A percentile compares a stretch with the other conserved stretches of the same genome.
phyloP scores from a whole-genome alignment of 2,797 vertebrate genomes.

The Falco cherrug region DNA sequence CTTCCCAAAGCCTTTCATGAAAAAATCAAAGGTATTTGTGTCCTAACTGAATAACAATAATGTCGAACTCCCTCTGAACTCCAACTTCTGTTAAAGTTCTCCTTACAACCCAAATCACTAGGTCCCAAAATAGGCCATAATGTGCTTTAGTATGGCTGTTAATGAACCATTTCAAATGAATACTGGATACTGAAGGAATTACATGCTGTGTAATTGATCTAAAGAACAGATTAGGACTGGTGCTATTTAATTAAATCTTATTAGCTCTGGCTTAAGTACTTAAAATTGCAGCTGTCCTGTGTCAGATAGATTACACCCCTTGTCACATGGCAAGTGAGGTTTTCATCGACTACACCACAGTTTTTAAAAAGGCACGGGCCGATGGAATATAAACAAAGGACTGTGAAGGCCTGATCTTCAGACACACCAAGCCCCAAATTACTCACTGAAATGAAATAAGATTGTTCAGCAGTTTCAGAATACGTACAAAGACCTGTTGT shows the following conservation, averaged over 20 bases:
- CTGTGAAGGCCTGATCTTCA: background rate
- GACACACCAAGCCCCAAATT: background rate
- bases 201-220: constrained; percentile 50
- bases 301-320: constrained; percentile 23
- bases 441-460: background rate
- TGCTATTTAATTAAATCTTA: constrained; percentile 58
- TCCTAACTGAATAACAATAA: background rate
- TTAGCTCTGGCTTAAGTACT: constrained; percentile 31
- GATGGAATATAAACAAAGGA: background rate
- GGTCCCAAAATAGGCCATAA: background rate
- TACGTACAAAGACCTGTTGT: background rate
- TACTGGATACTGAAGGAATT: constrained; percentile 29
- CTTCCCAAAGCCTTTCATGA: background rate
- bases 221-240: constrained; percentile 44
- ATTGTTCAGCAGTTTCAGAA: background rate
- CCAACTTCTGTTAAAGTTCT: background rate
- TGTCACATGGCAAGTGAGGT: background rate
- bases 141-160: background rate
- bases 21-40: background rate
- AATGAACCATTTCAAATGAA: constrained; percentile 50
- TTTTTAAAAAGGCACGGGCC: background rate
- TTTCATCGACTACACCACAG: background rate
- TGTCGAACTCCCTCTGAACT: background rate
- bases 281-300: constrained; percentile 34
- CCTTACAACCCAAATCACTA: background rate